Conservation (phyloP, 2,888 invertebrate genomes). For the Rhagium mordax region DNA sequence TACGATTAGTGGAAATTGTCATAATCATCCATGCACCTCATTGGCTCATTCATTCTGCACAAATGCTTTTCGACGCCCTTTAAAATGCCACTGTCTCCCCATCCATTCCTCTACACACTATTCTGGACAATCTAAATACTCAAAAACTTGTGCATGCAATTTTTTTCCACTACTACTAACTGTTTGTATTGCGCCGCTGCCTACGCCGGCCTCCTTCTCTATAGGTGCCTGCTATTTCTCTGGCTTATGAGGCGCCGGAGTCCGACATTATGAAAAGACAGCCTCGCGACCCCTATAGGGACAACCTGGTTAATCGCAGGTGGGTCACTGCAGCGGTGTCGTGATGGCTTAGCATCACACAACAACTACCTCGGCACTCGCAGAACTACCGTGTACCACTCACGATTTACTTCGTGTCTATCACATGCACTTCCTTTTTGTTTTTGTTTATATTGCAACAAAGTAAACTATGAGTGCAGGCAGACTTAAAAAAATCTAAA, state of each 20-base stretch:
- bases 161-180: constrained; percentile 60
- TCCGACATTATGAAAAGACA: constrained; percentile 99
- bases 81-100: constrained; percentile 30
- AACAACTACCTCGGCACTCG: constrained; percentile 66
- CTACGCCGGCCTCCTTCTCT: constrained; percentile 93
- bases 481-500: constrained; percentile 34
- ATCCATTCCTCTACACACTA: constrained; percentile 58
- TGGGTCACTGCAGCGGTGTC: constrained; percentile 72
- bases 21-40: constrained; percentile 41
- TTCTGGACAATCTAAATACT: constrained; percentile 53
- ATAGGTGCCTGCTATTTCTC: constrained; percentile 98
- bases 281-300: constrained; percentile 97
- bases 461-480: constrained; percentile 46
- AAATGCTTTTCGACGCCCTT: constrained; percentile 33
- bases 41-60: constrained; percentile 60
- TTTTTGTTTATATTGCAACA: constrained; percentile 8
- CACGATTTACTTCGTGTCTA: constrained; percentile 18
- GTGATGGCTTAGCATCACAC: constrained; percentile 68
- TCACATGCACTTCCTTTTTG: constrained; percentile 15
- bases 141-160: constrained; percentile 63
- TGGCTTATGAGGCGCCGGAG: constrained; percentile 99
- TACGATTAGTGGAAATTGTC: background rate
- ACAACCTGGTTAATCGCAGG: constrained; percentile 99
- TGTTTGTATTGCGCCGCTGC: constrained; percentile 69
- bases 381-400: constrained; percentile 21